These are phyloP conservation scores for Mugil cephalus DNA, from an alignment of 2,113 vertebrate species.

Conservation along the genomic window DNA sequence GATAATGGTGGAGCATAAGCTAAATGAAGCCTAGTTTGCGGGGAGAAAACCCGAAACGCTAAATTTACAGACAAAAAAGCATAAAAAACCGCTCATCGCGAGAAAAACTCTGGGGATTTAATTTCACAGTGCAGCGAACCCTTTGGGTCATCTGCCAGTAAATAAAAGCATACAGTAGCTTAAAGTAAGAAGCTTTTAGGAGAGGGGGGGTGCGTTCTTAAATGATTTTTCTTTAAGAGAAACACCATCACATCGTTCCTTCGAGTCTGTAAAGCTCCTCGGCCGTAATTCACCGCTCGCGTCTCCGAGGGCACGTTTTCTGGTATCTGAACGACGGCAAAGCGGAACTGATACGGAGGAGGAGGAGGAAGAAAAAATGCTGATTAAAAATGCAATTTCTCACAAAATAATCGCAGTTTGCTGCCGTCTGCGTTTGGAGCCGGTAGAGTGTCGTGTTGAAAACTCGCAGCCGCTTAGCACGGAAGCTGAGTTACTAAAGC, in stretches of 20 bases:
- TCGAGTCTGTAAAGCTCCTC: constrained; percentile 35
- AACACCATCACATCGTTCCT: constrained; percentile 29
- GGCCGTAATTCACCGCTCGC: constrained; percentile 16
- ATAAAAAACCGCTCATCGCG: constrained; percentile 24
- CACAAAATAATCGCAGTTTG: constrained; percentile 5
- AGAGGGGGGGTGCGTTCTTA: constrained; percentile 15
- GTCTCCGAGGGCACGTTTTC: constrained; percentile 28
- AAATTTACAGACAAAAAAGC: constrained; percentile 36
- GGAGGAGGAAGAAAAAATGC: constrained; percentile 5
- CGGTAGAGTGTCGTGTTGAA: background rate
- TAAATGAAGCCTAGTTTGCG: constrained; percentile 50
- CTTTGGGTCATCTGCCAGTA: constrained; percentile 55
- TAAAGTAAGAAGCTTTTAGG: constrained; percentile 11
- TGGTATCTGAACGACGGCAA: constrained; percentile 17
- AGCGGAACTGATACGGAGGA: background rate
- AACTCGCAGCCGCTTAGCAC: background rate
- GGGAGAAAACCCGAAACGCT: constrained; percentile 26
- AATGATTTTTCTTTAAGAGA: constrained; percentile 7
- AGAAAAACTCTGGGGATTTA: constrained; percentile 42
- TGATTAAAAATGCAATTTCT: constrained; percentile 10
- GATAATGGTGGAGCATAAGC: constrained; percentile 57
- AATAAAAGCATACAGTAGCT: constrained; percentile 26
- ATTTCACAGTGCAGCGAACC: constrained; percentile 40
- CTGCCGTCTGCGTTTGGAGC: background rate
- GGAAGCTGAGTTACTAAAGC: background rate